Percentiles rank a stretch among this genome's conserved stretches.
Evolutionary conservation across 2,113 vertebrate genomes (phyloP).

Genomic region (Trochalopteron elliotii): DNA sequence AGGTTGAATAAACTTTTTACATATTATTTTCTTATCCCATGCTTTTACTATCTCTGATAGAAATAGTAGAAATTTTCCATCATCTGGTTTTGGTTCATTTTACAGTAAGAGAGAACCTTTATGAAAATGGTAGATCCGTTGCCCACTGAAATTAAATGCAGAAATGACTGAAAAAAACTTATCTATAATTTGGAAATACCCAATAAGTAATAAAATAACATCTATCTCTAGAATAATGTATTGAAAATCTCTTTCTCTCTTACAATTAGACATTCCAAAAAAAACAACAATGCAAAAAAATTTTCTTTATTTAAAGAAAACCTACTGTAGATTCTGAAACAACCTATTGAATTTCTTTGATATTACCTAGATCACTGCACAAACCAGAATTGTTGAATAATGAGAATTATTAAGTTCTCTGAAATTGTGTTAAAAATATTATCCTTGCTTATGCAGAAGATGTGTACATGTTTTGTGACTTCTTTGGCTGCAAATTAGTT

Average conservation of each 20-base stretch:
- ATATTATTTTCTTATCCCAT: background rate
- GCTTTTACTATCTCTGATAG: background rate
- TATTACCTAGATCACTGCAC: background rate
- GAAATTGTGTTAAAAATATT: background rate
- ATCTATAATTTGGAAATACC: background rate
- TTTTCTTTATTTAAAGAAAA: background rate
- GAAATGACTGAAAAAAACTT: background rate
- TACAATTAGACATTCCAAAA: background rate
- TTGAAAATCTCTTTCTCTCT: background rate
- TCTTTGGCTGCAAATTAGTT: background rate
- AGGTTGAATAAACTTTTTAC: background rate
- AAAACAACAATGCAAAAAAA: background rate
- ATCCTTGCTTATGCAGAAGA: background rate
- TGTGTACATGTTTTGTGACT: background rate
- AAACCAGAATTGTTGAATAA: background rate
- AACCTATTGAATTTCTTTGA: background rate
- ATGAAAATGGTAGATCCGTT: background rate
- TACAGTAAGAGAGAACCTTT: background rate
- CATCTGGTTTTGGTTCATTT: background rate
- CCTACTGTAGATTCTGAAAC: background rate
- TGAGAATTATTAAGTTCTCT: background rate
- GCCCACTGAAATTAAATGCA: background rate
- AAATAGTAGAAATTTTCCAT: background rate
- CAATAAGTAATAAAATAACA: background rate
- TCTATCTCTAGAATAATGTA: background rate